Evolutionary conservation across 2,113 vertebrate species (phyloP).

Genomic region (Strix uralensis): DNA sequence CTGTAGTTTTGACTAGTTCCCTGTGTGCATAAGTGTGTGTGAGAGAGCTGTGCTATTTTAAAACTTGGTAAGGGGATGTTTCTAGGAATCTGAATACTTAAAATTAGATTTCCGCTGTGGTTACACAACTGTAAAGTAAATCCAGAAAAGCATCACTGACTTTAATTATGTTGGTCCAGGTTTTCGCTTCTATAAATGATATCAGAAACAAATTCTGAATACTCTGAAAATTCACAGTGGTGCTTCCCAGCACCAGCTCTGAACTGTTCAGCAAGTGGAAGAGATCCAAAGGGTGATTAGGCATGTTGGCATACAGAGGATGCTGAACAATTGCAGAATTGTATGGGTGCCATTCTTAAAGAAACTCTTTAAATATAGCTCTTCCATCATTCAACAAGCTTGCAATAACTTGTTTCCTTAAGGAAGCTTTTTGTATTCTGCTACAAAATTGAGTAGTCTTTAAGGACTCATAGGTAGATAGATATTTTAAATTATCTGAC

Average conservation of each 20-base stretch:
- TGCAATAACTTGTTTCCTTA: background rate
- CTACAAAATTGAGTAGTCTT: background rate
- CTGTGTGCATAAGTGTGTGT: background rate
- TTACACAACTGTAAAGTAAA: conserved; percentile 28
- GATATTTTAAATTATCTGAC: background rate
- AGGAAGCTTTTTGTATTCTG: background rate
- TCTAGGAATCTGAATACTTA: conserved; percentile 17
- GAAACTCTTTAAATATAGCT: background rate
- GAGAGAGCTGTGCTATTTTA: background rate
- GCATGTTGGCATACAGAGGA: background rate
- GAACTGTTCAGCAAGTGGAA: background rate
- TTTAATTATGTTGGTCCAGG: conserved; percentile 12
- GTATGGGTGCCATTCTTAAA: background rate
- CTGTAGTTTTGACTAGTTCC: background rate
- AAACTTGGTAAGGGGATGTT: background rate
- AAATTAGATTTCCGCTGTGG: conserved; percentile 25
- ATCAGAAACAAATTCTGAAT: background rate
- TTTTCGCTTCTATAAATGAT: background rate
- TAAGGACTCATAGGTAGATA: background rate
- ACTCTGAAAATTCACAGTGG: background rate
- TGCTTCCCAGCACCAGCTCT: background rate
- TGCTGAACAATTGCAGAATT: background rate
- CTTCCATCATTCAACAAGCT: background rate
- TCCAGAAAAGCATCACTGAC: background rate
- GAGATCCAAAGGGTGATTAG: conserved; percentile 14